phyloP scores from a whole-genome alignment of 2,797 vertebrate genomes.

The Spinus olivaceus region DNA sequence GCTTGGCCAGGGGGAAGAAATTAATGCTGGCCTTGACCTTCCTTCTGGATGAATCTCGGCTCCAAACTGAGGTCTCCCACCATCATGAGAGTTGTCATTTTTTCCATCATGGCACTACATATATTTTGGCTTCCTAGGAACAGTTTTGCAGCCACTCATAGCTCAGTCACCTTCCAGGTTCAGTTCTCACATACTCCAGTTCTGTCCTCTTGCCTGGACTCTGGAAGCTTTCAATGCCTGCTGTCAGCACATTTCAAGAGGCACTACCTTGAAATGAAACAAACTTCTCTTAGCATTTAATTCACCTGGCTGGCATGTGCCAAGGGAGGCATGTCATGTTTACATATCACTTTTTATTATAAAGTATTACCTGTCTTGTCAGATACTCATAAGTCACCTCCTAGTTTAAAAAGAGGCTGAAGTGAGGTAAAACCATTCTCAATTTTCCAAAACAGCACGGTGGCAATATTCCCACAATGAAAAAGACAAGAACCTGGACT shows the following conservation, averaged over 20 bases:
- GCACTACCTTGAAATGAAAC: background rate
- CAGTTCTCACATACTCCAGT: background rate
- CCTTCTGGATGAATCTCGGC: background rate
- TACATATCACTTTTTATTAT: background rate
- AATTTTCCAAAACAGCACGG: background rate
- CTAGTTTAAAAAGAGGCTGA: background rate
- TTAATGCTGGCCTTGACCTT: background rate
- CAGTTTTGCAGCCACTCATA: background rate
- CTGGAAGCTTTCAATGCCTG: background rate
- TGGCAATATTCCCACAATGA: background rate
- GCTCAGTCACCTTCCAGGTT: background rate
- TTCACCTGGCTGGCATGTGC: background rate
- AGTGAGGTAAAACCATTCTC: background rate
- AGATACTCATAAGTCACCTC: background rate
- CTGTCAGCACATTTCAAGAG: background rate
- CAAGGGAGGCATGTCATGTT: background rate
- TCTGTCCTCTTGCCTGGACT: background rate
- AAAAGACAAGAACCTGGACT: background rate
- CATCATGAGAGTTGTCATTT: background rate
- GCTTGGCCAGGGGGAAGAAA: background rate
- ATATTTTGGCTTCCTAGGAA: background rate
- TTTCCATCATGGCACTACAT: background rate
- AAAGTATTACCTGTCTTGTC: background rate
- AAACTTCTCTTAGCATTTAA: background rate
- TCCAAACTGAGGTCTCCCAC: background rate